A percentile compares a stretch with the other conserved stretches of the same genome.
Evolutionary conservation across 2,888 invertebrate genomes (phyloP).

Genomic region (Amaurobius ferox): DNA sequence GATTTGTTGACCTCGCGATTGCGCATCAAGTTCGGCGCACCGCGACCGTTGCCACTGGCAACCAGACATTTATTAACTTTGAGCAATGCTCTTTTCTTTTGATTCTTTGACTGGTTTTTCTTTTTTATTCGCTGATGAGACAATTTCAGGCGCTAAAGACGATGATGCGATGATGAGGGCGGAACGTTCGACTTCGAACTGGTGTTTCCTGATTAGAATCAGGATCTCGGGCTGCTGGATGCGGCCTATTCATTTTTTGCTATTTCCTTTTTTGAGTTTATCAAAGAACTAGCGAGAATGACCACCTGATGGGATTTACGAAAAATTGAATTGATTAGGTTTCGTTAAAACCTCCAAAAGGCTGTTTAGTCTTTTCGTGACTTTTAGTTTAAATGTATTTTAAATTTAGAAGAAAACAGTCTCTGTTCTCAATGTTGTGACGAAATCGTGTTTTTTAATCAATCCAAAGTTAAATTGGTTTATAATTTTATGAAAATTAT

Average conservation of each 20-base stretch:
- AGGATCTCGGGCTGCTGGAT: neutral
- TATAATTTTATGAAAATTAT: too few species aligned
- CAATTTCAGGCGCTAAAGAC: constrained; percentile 8
- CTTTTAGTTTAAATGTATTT: too few species aligned
- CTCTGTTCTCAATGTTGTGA: too few species aligned
- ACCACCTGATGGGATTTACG: neutral
- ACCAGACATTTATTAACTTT: constrained; percentile 68
- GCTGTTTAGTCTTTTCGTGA: too few species aligned
- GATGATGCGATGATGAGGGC: constrained; percentile 16
- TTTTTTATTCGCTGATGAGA: constrained; percentile 5
- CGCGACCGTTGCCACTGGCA: constrained; percentile 49
- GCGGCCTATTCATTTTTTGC: neutral
- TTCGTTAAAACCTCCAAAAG: too few species aligned
- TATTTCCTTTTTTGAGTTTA: constrained; percentile 12
- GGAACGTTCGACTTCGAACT: constrained; percentile 16
- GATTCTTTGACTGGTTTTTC: neutral
- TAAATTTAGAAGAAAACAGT: too few species aligned
- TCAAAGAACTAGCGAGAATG: neutral
- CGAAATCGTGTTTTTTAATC: too few species aligned
- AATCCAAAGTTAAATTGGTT: too few species aligned
- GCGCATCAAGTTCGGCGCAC: constrained; percentile 5
- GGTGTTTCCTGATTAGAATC: constrained; percentile 14
- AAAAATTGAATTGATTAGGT: neutral
- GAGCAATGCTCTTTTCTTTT: constrained; percentile 26
- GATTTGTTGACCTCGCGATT: constrained; percentile 10